Base-by-base conservation (phyloP, 2,888 invertebrate genomes). In the Lasioglossum villosulum region DNA sequence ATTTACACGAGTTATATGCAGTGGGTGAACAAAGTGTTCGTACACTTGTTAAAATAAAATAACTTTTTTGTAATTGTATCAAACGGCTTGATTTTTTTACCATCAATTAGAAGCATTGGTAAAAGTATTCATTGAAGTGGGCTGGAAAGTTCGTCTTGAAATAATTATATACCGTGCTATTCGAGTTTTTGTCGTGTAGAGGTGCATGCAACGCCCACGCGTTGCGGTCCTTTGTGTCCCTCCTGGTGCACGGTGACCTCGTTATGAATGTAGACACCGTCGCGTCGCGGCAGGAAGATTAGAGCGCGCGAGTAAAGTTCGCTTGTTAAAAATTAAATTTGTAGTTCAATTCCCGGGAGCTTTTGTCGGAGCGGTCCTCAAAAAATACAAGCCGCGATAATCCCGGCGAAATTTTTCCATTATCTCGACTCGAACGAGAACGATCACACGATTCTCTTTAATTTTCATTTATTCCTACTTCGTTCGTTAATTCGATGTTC, bases 221-320 rank as follows among this genome's bases (percentile, higher is more conserved):
- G 19, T 5, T 16, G 34, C 66, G 23, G 56, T 5, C 34, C 66
- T 30, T 59, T 70, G 70, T 48, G 19, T n/a, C 48, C 74, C 45
- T 30, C n/a, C 39, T 37, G 59, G 59, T 48, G 71, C 82, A 39
- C 48, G 82, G 19, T 48, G 82, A 74, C 75, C 75, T 30, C 48
- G 59, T 63, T 71, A 81, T 70, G 74, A 71, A 71, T 70, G 82
- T 48, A 74, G 59, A 82, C 75, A 75, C 39, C n/a, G 56, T 37
- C 23, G 34, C 68, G 37, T 16, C 70, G 39, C 39, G 42, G 71
- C 16, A 63, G 6, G 63, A 63, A 63, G 63, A 63, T 63, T 63
- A 63, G 63, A 63, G 16, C 30, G 66, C 34, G 34, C 30, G 30
- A 30, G 34, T 8, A 19, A 66, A 66, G 34, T 66, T 66, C 66